Base-by-base conservation (phyloP, 2,888 invertebrate genomes). In the Phytoseiulus persimilis region DNA sequence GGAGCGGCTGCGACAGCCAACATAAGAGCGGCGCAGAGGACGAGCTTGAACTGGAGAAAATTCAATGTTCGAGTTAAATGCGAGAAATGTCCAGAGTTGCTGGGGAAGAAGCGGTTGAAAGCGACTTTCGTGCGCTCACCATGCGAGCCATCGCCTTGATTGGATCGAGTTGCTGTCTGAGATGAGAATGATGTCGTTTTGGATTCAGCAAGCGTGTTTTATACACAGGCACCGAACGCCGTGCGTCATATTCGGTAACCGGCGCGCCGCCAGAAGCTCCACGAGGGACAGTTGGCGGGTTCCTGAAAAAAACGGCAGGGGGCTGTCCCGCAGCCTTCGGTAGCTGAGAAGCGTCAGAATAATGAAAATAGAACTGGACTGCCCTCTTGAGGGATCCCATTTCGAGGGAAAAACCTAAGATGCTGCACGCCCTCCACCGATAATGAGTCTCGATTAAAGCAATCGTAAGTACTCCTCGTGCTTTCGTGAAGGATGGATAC, bases 11-110 rank as follows among this genome's bases (percentile, higher is more conserved):
- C 18, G 39, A n/a, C 87, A n/a, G 87, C 87, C 39, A 45, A 28
- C 87, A 87, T 33, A 9, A 87, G 87, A 28, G 87, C 32, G 14
- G 87, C 87, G 14, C 87, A 87, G 33, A 87, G 32, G 0, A n/a
- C 31, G 31, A 87, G 28, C 6, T 87, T 87, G 87, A 87, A 87
- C 87, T 87, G 87, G n/a, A 84, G 31, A n/a, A 3, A 83, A 83
- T 31, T 3, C 3, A 83, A 31, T 14, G 33, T 84, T 84, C 33
- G 9, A 39, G 39, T 39, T 6, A 39, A 9, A 39, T 39, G 5
- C 9, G 3, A 39, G 39, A 6, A 39, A 39, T 6, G 9, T 28
- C 18, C 18, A 23, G 18, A 23, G 5, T 1, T 18, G 65, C 28
- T 28, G 28, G 23, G 2, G 18, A 2, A 65, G 65, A 65, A 23